phyloP scores from a whole-genome alignment of 2,888 invertebrate genomes.

The Didymodactylos carnosus region DNA sequence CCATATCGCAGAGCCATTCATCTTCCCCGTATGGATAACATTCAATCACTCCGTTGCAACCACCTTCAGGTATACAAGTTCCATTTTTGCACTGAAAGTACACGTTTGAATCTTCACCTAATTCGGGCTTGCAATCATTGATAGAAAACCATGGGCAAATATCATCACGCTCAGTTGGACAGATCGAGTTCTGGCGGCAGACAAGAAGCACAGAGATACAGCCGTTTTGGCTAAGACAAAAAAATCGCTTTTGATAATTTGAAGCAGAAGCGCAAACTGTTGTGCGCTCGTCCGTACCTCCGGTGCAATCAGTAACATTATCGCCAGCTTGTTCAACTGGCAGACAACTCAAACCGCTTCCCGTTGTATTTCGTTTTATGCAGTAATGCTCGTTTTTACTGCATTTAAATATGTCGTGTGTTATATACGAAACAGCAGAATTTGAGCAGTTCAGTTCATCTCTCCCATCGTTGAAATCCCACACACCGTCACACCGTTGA shows the following conservation, averaged over 20 bases:
- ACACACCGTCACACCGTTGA: neutral
- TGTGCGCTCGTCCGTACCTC: neutral
- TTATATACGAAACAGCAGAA: neutral
- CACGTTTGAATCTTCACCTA: neutral
- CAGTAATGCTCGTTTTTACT: neutral
- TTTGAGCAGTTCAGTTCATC: neutral
- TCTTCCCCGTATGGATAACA: neutral
- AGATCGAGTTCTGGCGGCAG: neutral
- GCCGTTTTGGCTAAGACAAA: too few species aligned
- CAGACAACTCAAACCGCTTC: neutral
- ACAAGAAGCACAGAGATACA: too few species aligned
- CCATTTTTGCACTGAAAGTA: neutral
- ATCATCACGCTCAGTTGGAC: neutral
- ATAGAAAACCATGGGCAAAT: neutral
- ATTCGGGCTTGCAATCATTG: too few species aligned
- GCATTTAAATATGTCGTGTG: neutral
- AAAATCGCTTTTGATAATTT: neutral
- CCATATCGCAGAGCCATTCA: neutral
- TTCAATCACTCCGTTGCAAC: neutral
- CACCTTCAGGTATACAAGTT: neutral
- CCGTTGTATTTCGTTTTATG: neutral
- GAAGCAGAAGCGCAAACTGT: neutral
- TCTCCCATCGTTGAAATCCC: neutral
- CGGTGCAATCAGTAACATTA: neutral
- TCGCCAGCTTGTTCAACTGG: neutral